phyloP scores from a whole-genome alignment of 2,888 invertebrate genomes.

The Nematopogon swammerdamellus region DNA sequence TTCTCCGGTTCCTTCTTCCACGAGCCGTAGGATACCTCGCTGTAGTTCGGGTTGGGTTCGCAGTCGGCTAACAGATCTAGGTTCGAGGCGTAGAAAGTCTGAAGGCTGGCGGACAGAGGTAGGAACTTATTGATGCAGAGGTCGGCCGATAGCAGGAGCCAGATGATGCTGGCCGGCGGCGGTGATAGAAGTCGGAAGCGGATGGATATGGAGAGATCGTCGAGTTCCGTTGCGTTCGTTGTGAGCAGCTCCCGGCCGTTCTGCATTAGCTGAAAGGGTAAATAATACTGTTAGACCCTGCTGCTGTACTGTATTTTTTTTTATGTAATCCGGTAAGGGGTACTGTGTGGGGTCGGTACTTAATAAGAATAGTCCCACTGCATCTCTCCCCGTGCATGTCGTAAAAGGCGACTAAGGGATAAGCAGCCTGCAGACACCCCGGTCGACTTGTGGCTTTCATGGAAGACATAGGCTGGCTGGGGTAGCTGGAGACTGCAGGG shows the following conservation, averaged over 20 bases:
- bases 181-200: slow-evolving; percentile 33
- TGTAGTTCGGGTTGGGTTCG: slow-evolving; percentile 16
- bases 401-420: too few relatives aligned
- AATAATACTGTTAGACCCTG: neutral
- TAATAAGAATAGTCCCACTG: too few relatives aligned
- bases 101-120: slow-evolving; percentile 38
- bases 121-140: slow-evolving; percentile 45
- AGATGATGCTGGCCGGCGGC: slow-evolving; percentile 37
- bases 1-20: slow-evolving; percentile 42
- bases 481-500: too few relatives aligned
- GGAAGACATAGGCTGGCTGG: too few relatives aligned
- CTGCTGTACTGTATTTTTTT: too few relatives aligned
- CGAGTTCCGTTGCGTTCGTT: slow-evolving; percentile 33
- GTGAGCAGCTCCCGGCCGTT: slow-evolving; percentile 41
- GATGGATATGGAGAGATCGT: slow-evolving; percentile 39
- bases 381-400: too few relatives aligned
- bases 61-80: slow-evolving; percentile 30
- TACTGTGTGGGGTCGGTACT: too few relatives aligned
- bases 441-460: too few relatives aligned
- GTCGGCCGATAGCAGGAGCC: slow-evolving; percentile 40
- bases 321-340: too few relatives aligned
- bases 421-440: too few relatives aligned
- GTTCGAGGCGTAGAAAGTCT: slow-evolving; percentile 46
- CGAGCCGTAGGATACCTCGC: slow-evolving; percentile 42
- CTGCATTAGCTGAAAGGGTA: slow-evolving; percentile 41